A percentile compares a stretch with the other conserved stretches of the same genome.
phyloP scores from a whole-genome alignment of 2,888 invertebrate genomes.

The Prosapia bicincta region DNA sequence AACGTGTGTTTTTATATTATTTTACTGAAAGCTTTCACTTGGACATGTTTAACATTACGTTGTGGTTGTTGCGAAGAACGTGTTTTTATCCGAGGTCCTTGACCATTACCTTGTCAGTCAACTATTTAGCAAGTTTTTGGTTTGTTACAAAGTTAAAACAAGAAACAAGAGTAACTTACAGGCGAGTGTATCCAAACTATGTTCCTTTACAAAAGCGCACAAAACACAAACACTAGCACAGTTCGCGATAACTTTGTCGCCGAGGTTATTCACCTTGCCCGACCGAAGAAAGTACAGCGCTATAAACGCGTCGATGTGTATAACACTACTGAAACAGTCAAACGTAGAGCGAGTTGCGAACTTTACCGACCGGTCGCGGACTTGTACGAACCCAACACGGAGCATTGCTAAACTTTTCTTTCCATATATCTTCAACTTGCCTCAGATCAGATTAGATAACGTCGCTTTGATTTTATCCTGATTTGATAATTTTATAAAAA shows the following conservation, averaged over 20 bases:
- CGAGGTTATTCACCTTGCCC: not conserved
- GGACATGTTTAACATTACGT: too few relatives aligned
- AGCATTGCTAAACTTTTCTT: not conserved
- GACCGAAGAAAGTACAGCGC: not conserved
- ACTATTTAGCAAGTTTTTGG: not conserved
- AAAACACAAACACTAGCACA: not conserved
- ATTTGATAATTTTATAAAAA: not conserved
- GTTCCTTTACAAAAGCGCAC: not conserved
- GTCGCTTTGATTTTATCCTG: not conserved
- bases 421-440: not conserved
- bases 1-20: too few relatives aligned
- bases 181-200: not conserved
- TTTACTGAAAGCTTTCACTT: too few relatives aligned
- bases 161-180: not conserved
- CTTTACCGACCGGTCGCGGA: not conserved
- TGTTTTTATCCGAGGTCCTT: not conserved
- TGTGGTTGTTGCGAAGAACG: too few relatives aligned
- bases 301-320: not conserved
- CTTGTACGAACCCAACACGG: not conserved
- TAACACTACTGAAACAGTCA: not conserved
- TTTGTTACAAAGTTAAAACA: too few relatives aligned
- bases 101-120: not conserved
- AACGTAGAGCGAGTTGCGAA: not conserved
- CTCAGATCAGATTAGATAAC: not conserved
- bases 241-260: not conserved